Percentiles rank a stretch among this genome's conserved stretches.
phyloP scores from a whole-genome alignment of 1,140 invertebrate genomes.

The Heliconius hewitsoni region DNA sequence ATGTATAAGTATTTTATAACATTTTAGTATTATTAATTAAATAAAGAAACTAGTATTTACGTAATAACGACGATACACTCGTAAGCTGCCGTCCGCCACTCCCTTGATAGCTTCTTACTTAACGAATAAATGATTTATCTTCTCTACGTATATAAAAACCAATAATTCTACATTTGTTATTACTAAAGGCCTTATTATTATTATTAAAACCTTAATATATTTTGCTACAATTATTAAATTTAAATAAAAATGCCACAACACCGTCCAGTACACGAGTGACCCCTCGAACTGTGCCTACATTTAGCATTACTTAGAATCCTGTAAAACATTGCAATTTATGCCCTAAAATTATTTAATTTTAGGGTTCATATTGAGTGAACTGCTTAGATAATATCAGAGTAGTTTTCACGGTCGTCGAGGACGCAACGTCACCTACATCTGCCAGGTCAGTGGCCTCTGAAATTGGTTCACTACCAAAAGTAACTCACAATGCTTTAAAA shows the following conservation, averaged over 20 bases:
- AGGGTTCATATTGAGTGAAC: neutral
- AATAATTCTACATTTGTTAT: too few species aligned
- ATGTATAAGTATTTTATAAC: too few species aligned
- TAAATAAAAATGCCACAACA: neutral
- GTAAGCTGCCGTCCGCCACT: too few species aligned
- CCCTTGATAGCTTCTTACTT: too few species aligned
- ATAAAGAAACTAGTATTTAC: too few species aligned
- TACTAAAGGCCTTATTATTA: too few species aligned
- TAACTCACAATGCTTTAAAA: constrained; percentile 9
- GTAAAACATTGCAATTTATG: neutral
- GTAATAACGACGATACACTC: too few species aligned
- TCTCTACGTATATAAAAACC: too few species aligned
- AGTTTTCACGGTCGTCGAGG: constrained; percentile 36
- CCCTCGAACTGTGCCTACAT: neutral
- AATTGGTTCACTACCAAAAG: constrained; percentile 35
- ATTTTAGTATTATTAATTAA: too few species aligned
- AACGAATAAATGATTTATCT: too few species aligned
- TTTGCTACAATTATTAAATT: too few species aligned
- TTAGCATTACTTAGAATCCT: neutral
- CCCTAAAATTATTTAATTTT: neutral
- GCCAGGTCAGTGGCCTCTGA: constrained; percentile 30
- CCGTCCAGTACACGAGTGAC: neutral
- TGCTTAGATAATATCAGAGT: constrained; percentile 3
- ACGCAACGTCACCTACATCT: constrained; percentile 36
- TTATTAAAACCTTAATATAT: too few species aligned